Percentiles rank a stretch among this genome's conserved stretches.
Evolutionary conservation across 2,797 vertebrate species (phyloP).

Genomic region (Melanogrammus aeglefinus): DNA sequence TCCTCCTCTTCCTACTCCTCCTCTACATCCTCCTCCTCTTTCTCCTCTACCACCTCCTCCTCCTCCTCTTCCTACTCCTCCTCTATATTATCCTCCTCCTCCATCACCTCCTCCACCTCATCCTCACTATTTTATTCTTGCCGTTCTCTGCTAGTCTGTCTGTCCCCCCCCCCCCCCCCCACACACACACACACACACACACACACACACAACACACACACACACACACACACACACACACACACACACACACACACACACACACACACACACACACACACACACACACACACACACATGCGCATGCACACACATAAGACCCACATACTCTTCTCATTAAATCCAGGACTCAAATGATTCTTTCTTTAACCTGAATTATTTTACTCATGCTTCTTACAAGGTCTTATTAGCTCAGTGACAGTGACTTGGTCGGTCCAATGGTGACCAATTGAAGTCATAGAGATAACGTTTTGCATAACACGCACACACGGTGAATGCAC

Average conservation of each 20-base stretch:
- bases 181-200: constrained; percentile 20
- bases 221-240: constrained; percentile 5
- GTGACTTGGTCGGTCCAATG: not conserved
- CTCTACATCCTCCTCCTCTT: constrained; percentile 32
- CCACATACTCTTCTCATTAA: not conserved
- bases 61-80: constrained; percentile 18
- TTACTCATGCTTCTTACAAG: not conserved
- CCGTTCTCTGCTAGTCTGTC: not conserved
- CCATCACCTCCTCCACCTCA: constrained; percentile 37
- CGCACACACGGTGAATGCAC: no score
- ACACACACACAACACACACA: constrained; percentile 9
- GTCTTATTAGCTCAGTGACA: not conserved
- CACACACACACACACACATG: constrained; percentile 9
- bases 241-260: constrained; percentile 10
- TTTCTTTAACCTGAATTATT: not conserved
- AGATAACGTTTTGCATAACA: not conserved
- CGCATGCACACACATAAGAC: not conserved
- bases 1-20: constrained; percentile 24
- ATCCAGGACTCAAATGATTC: not conserved
- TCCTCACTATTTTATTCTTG: constrained; percentile 23
- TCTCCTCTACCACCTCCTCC: constrained; percentile 29
- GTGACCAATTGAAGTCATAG: not conserved
- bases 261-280: constrained; percentile 11
- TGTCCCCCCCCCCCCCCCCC: constrained; percentile 22
- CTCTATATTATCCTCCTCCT: constrained; percentile 28